phyloP scores from a whole-genome alignment of 1,140 invertebrate genomes.

The Macrostomum lignano region DNA sequence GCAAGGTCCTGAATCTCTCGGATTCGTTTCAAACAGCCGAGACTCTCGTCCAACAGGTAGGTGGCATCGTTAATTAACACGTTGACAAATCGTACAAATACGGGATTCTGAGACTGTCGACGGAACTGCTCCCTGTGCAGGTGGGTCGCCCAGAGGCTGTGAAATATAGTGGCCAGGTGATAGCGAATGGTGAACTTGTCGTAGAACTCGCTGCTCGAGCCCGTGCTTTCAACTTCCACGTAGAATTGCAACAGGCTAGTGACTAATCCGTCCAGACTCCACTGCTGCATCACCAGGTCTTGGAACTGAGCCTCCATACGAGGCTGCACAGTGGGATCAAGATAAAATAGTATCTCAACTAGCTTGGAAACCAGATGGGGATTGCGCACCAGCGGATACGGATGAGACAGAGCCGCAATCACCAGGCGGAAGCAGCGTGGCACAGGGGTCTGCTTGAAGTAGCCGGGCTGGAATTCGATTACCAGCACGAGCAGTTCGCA shows the following conservation, averaged over 20 bases:
- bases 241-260: constrained; percentile 6
- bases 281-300: too few relatives aligned
- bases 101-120: constrained; percentile 32
- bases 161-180: constrained; percentile 80
- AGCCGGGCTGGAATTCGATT: too few relatives aligned
- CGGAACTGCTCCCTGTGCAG: constrained; percentile 1
- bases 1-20: too few relatives aligned
- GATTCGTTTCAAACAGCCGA: constrained; percentile 70
- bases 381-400: constrained; percentile 72
- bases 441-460: too few relatives aligned
- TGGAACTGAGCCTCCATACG: too few relatives aligned
- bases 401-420: too few relatives aligned
- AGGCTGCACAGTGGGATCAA: constrained; percentile 53
- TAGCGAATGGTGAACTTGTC: constrained; percentile 94
- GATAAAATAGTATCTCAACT: constrained; percentile 66
- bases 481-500: too few relatives aligned
- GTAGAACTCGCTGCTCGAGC: constrained; percentile 84
- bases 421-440: too few relatives aligned
- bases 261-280: too few relatives aligned
- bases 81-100: constrained; percentile 87
- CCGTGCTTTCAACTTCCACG: constrained; percentile 74
- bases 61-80: constrained; percentile 98
- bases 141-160: constrained; percentile 32
- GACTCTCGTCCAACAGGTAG: constrained; percentile 74
- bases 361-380: constrained; percentile 70